Percentiles rank a stretch among this genome's conserved stretches.
Evolutionary conservation across 1,140 invertebrate species (phyloP).

Genomic region (Brachionus angularis): DNA sequence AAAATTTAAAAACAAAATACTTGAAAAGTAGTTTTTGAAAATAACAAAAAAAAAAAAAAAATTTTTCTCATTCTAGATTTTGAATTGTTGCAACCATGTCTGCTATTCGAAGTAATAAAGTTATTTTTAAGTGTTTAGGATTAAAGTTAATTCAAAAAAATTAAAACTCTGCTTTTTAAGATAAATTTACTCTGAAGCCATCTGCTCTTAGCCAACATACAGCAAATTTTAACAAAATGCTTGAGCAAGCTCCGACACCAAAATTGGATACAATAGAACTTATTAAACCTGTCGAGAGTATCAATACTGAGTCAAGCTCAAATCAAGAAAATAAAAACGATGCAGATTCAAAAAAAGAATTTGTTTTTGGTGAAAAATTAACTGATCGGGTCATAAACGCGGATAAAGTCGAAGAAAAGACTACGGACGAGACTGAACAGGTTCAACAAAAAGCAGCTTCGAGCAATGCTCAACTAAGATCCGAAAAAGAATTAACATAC

Average conservation of each 20-base stretch:
- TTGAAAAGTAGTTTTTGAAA: too few relatives aligned
- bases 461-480: background rate
- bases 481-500: background rate
- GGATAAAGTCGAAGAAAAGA: background rate
- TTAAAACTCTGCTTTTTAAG: too few relatives aligned
- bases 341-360: background rate
- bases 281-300: slow-evolving; percentile 15
- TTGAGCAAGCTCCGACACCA: slow-evolving; percentile 23
- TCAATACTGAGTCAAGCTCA: background rate
- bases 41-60: too few relatives aligned
- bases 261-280: slow-evolving; percentile 35
- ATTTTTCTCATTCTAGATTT: too few relatives aligned
- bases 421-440: background rate
- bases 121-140: too few relatives aligned
- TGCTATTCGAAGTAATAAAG: too few relatives aligned
- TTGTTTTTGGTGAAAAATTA: slow-evolving; percentile 39
- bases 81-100: too few relatives aligned
- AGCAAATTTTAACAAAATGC: slow-evolving; percentile 41
- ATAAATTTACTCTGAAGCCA: slow-evolving; percentile 28
- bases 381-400: slow-evolving; percentile 25
- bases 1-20: too few relatives aligned
- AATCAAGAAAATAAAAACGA: slow-evolving; percentile 9
- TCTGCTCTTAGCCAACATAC: slow-evolving; percentile 38
- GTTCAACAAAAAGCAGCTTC: too few relatives aligned
- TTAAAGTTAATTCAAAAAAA: too few relatives aligned